Evolutionary conservation across 2,113 vertebrate genomes (phyloP), one percentile per base, ranked within the genome.

Genomic region (Myrmophylax atrothorax): DNA sequence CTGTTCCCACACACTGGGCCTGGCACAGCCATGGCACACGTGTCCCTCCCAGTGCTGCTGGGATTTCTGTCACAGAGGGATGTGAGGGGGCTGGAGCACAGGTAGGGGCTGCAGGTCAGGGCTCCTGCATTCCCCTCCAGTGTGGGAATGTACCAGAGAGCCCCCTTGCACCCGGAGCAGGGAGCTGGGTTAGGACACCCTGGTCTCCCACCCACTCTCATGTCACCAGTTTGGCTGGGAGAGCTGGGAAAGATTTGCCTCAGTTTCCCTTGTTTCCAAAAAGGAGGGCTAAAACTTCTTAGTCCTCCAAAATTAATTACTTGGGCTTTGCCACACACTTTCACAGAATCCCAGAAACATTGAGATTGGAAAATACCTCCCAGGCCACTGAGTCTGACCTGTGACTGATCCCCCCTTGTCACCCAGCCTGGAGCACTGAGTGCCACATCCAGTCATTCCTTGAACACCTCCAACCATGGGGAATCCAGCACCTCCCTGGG

Each of bases 311-410:
- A 52, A 52, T 37, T 78, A 47, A 86, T 84, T 81, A 49, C 40
- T 58, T 1, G 2, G 49, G 38, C 52, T 85, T 67, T 44, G 25
- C 31, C 67, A 63, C 15, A 4, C 8, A 14, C 63, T 85, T 38
- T 69, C 22, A 66, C 22, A 52, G 52, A 59, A 46, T 66, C 44
- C 4, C 15, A 28, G 44, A 44, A 20, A 38, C 15, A 15, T 0
- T 14, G 33, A 89, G 28, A 18, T 0, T 29, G 23, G 23, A 59
- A 58, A 66, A 59, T 2, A 18, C 33, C 31, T 66, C 22, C 1
- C 1, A 33, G 25, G 33, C 26, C 33, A 5, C 7, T 0, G 0
- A 58, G 26, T 67, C 37, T 52, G 11, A 11, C 1, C 68, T 24
- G 37, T 74, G 68, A 26, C 35, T 1, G 0, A 35, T 63, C 3